phyloP scores from a whole-genome alignment of 2,113 vertebrate genomes.

The Corynorhinus townsendii region DNA sequence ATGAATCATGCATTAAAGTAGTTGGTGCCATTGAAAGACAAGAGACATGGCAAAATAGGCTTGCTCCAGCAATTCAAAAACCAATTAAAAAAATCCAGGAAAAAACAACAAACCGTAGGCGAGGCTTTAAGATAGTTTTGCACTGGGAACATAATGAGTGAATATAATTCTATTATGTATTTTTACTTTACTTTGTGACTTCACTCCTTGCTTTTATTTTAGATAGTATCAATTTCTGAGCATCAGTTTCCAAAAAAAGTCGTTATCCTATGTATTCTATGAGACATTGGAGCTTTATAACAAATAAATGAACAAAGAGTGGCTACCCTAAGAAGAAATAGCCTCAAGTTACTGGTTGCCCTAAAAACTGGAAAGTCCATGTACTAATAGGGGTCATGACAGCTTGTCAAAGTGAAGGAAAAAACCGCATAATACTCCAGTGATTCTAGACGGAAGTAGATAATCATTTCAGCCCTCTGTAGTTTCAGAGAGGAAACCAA shows the following conservation, averaged over 20 bases:
- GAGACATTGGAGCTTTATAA: background rate
- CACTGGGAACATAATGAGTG: background rate
- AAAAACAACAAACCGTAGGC: background rate
- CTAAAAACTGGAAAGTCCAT: background rate
- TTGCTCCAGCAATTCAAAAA: background rate
- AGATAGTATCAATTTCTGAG: background rate
- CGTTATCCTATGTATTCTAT: background rate
- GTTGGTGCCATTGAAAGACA: background rate
- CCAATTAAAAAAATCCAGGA: background rate
- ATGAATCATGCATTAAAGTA: background rate
- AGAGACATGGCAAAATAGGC: background rate
- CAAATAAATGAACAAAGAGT: background rate
- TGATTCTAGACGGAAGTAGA: background rate
- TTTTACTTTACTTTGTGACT: background rate
- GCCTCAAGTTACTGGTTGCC: background rate
- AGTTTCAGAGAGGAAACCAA: background rate
- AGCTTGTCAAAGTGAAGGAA: background rate
- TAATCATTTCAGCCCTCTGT: background rate
- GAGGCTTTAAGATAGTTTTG: background rate
- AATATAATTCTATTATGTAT: background rate
- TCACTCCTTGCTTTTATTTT: background rate
- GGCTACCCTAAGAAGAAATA: background rate
- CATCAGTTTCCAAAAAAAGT: background rate
- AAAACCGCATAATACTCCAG: background rate
- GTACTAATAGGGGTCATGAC: background rate